Base-by-base conservation (phyloP, 2,797 vertebrate genomes). In the Pelodytes ibericus region DNA sequence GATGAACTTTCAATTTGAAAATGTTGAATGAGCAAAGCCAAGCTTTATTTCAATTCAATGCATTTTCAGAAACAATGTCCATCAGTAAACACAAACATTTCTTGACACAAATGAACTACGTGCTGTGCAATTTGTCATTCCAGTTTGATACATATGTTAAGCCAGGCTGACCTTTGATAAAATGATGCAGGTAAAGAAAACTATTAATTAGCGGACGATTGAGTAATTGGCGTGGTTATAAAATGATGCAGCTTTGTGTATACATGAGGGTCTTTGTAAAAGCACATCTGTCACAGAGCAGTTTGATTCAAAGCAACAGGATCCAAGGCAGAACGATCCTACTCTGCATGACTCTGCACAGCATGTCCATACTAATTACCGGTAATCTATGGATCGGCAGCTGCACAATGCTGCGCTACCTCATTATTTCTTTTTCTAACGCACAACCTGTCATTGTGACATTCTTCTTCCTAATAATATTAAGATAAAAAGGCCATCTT, bases 191-290 rank as follows among this genome's bases (percentile, higher is more conserved):
- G 61, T 24, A 36, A 44, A 25, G 24, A 4, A 10, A 15, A 13
- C 22, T 18, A 41, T 25, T 64, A 22, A 64, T 41, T 33, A 36
- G 31, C 9, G 26, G 26, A 44, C 36, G 56, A 22, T 20, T 39
- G 53, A 78, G 24, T 72, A 72, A 65, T 72, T 59, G 62, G 62
- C 16, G 67, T 47, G 36, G 66, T 66, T 78, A 67, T 64, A 60
- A 53, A 60, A 13, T 15, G 25, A 29, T 63, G 31, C 11, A 11
- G 44, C 24, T 66, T 7, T 49, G 56, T 72, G 27, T 66, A 49
- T 36, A 72, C 25, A 51, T 60, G 25, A 41, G 29, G 11, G 11
- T 31, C 18, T 36, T 22, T 66, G n/a, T 20, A 69, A 68, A 61
- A 51, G 27, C 53, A 47, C 68, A 59, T 71, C 68, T 59, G 41